These are phyloP conservation scores for Drosophila virilis DNA, from an alignment of 1,140 invertebrate genomes.

Conservation along the genomic window DNA sequence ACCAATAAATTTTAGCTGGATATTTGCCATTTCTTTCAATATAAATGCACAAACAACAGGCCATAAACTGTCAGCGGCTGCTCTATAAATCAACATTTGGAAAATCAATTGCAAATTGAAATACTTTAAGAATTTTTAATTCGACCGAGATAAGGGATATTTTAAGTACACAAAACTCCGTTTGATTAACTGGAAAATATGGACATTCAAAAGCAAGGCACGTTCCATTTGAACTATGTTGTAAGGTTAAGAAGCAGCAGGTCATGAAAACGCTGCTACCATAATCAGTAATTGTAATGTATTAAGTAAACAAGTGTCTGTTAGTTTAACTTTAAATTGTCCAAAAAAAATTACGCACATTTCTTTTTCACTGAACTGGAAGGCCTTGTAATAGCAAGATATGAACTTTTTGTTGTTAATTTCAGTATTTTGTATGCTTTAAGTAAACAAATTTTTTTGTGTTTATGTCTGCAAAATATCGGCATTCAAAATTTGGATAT, in stretches of 20 bases:
- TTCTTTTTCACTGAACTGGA: background rate
- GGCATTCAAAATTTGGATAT: too few relatives aligned
- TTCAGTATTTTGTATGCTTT: too few relatives aligned
- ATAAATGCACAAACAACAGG: conserved; percentile 47
- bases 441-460: too few relatives aligned
- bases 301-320: too few relatives aligned
- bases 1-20: conserved; percentile 66
- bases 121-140: background rate
- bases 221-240: background rate
- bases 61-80: conserved; percentile 28
- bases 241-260: background rate
- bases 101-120: conserved; percentile 13
- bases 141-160: background rate
- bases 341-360: background rate
- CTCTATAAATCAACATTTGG: conserved; percentile 25
- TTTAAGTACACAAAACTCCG: background rate
- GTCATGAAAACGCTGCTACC: background rate
- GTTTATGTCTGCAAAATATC: too few relatives aligned
- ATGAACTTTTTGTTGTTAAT: background rate
- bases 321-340: too few relatives aligned
- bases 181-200: background rate
- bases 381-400: background rate
- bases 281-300: background rate
- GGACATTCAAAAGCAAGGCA: background rate
- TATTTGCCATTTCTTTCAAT: conserved; percentile 74